These are phyloP conservation scores for Drosophila seguyi DNA, from an alignment of 1,140 invertebrate genomes.

Conservation along the genomic window DNA sequence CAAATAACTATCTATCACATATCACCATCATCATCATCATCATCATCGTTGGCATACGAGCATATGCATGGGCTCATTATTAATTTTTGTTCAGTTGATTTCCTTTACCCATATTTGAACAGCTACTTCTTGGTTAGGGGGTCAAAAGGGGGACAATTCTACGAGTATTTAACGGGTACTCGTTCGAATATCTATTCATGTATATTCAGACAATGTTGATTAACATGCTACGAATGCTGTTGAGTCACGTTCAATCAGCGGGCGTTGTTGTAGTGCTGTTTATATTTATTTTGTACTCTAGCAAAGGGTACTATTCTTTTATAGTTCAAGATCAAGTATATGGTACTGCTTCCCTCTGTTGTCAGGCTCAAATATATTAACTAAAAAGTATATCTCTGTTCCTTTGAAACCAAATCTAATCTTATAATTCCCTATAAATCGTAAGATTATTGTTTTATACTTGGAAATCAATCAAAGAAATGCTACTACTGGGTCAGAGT, in stretches of 20 bases:
- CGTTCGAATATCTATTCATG: constrained; percentile 12
- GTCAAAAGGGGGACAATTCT: constrained; percentile 28
- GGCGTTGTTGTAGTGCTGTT: constrained; percentile 13
- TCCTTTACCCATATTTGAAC: constrained; percentile 39
- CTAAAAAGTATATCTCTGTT: background rate
- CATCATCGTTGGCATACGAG: constrained; percentile 20
- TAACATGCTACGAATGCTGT: constrained; percentile 47
- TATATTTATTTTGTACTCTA: constrained; percentile 13
- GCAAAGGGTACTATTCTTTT: background rate
- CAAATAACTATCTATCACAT: constrained; percentile 36
- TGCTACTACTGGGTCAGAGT: background rate
- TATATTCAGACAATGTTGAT: constrained; percentile 37
- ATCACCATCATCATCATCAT: constrained; percentile 11
- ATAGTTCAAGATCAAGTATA: background rate
- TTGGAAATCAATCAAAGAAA: constrained; percentile 3
- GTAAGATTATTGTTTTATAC: background rate
- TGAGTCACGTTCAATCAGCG: constrained; percentile 51
- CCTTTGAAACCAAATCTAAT: background rate
- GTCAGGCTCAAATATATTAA: no score
- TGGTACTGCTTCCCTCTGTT: no score
- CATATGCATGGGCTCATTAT: constrained; percentile 44
- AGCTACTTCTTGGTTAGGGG: constrained; percentile 15
- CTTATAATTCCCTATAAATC: background rate
- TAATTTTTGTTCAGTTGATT: constrained; percentile 54
- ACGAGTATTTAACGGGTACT: constrained; percentile 16